Evolutionary conservation across 2,888 invertebrate genomes (phyloP).

Genomic region (Hirtodrosophila confusa): DNA sequence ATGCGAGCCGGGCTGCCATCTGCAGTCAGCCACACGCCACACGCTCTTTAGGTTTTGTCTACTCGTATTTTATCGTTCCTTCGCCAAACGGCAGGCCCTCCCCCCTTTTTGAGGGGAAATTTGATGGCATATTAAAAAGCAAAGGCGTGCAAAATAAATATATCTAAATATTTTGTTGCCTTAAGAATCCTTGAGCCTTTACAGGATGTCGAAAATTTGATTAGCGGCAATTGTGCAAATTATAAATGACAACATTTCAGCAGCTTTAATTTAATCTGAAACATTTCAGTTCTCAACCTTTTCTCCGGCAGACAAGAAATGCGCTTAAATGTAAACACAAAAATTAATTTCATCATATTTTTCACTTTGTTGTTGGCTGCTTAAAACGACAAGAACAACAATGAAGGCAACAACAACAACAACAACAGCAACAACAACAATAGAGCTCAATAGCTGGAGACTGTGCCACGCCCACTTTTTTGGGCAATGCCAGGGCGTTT

Average conservation of each 20-base stretch:
- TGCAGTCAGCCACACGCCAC: slow-evolving; percentile 13
- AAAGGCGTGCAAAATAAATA: slow-evolving; percentile 43
- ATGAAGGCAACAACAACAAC: slow-evolving; percentile 3
- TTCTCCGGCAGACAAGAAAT: slow-evolving; percentile 24
- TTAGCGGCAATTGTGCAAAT: slow-evolving; percentile 78
- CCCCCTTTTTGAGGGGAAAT: slow-evolving; percentile 18
- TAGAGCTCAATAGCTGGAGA: slow-evolving; percentile 37
- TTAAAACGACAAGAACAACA: slow-evolving; percentile 26
- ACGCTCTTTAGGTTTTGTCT: slow-evolving; percentile 45
- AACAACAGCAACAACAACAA: slow-evolving; percentile 11
- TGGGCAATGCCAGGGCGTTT: slow-evolving; percentile 30
- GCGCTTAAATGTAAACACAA: slow-evolving; percentile 73
- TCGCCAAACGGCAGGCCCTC: too few relatives aligned
- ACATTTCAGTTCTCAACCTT: slow-evolving; percentile 67
- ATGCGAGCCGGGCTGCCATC: slow-evolving; percentile 1
- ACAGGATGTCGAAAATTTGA: slow-evolving; percentile 60
- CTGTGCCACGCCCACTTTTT: slow-evolving; percentile 24
- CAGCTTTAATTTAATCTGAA: slow-evolving; percentile 75
- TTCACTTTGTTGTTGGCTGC: slow-evolving; percentile 63
- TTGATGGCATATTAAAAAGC: slow-evolving; percentile 71
- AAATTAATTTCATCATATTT: slow-evolving; percentile 78
- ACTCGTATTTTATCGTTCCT: slow-evolving; percentile 60
- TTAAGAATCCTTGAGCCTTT: slow-evolving; percentile 7
- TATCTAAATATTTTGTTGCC: slow-evolving; percentile 33
- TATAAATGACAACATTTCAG: slow-evolving; percentile 78